phyloP scores from a whole-genome alignment of 2,797 vertebrate species.

The Okamejei kenojei region DNA sequence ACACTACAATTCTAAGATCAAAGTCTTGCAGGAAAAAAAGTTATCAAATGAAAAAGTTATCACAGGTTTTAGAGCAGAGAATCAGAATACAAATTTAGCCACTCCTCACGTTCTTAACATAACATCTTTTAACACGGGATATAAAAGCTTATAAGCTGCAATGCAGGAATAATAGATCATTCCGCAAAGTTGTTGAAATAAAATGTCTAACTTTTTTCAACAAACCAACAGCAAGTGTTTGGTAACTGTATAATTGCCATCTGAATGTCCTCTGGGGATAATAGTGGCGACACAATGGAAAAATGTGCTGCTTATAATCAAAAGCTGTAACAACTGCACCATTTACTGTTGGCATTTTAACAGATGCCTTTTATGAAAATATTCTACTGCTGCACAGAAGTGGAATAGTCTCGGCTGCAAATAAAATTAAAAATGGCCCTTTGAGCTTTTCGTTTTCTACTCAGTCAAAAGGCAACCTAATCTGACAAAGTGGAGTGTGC shows the following conservation, averaged over 20 bases:
- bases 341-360: constrained; percentile 26
- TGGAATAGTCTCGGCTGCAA: constrained; percentile 19
- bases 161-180: neutral
- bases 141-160: neutral
- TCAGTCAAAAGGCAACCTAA: constrained; percentile 30
- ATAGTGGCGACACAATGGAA: constrained; percentile 28
- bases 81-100: neutral
- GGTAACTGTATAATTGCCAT: neutral
- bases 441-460: neutral
- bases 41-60: neutral
- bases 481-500: neutral
- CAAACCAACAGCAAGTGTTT: constrained; percentile 18
- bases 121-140: neutral
- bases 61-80: neutral
- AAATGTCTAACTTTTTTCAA: constrained; percentile 5
- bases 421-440: constrained; percentile 33
- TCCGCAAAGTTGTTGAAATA: neutral
- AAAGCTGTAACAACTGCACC: constrained; percentile 12
- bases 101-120: neutral
- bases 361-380: constrained; percentile 27
- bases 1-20: neutral
- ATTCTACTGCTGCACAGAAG: constrained; percentile 23
- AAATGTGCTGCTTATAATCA: constrained; percentile 35
- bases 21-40: neutral
- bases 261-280: constrained; percentile 2